These are phyloP conservation scores for Phainopepla nitens DNA, from an alignment of 2,113 vertebrate genomes.

Conservation along the genomic window DNA sequence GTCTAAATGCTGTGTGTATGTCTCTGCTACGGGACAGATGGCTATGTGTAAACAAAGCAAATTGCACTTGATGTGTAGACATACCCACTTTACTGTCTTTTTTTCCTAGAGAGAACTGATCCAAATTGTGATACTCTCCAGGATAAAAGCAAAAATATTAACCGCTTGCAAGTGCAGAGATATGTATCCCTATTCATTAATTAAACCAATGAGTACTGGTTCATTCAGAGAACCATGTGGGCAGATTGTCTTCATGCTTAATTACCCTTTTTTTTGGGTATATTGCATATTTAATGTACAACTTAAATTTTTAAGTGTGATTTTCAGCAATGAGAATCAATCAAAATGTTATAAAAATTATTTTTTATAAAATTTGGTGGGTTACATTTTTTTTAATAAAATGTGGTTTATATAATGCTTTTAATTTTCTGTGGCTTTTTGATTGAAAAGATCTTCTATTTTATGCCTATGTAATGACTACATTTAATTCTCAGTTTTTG, in stretches of 20 bases:
- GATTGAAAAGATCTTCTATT: not conserved
- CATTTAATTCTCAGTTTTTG: not conserved
- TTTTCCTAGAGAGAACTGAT: not conserved
- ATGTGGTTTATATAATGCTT: not conserved
- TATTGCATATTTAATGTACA: not conserved
- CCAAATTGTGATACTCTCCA: not conserved
- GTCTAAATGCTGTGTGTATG: not conserved
- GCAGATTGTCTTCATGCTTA: not conserved
- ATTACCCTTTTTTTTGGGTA: not conserved
- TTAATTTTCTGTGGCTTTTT: not conserved
- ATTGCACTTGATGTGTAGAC: not conserved
- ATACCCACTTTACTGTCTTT: not conserved
- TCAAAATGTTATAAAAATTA: not conserved
- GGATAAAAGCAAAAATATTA: not conserved
- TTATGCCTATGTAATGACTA: not conserved
- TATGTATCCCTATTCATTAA: not conserved
- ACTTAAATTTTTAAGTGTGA: not conserved
- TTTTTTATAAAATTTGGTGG: not conserved
- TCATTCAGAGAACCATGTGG: not conserved
- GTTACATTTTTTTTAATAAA: not conserved
- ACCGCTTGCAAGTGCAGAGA: not conserved
- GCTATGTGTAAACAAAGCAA: not conserved
- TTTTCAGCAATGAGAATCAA: not conserved
- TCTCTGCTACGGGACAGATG: not conserved
- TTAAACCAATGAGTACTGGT: not conserved